Conservation (phyloP, 2,113 vertebrate species). For the Balaeniceps rex region DNA sequence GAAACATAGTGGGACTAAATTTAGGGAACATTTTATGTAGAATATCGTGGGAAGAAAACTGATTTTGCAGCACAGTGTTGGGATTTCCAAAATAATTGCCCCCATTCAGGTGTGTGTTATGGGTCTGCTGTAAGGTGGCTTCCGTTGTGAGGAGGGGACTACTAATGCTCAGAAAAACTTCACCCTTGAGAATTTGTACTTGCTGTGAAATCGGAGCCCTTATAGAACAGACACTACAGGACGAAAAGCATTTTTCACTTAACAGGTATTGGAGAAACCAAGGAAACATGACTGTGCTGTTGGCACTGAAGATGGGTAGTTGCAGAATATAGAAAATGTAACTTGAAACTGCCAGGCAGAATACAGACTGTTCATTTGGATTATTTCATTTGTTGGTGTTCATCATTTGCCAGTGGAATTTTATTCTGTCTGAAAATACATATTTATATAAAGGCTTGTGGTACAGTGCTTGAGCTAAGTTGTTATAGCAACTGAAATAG, state of each 20-base stretch:
- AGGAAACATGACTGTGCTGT: neutral
- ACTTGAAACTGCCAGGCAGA: neutral
- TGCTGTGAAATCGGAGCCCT: neutral
- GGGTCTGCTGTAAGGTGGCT: neutral
- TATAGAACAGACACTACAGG: neutral
- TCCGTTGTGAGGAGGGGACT: neutral
- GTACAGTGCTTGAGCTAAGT: constrained; percentile 12
- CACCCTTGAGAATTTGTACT: neutral
- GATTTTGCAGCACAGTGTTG: neutral
- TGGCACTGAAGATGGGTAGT: neutral
- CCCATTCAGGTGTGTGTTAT: neutral
- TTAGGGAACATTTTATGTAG: neutral
- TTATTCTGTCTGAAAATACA: neutral
- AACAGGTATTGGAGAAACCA: neutral
- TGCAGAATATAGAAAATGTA: neutral
- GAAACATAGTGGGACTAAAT: neutral
- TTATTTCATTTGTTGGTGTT: neutral
- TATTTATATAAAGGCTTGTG: neutral
- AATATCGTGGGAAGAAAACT: neutral
- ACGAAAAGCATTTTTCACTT: neutral
- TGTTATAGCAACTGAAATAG: constrained; percentile 58
- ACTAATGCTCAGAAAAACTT: neutral
- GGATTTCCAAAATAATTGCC: neutral
- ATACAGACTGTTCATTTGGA: neutral
- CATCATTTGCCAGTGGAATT: neutral